Base-by-base conservation (phyloP, 2,888 invertebrate species). In the Diplazon laetatorius region DNA sequence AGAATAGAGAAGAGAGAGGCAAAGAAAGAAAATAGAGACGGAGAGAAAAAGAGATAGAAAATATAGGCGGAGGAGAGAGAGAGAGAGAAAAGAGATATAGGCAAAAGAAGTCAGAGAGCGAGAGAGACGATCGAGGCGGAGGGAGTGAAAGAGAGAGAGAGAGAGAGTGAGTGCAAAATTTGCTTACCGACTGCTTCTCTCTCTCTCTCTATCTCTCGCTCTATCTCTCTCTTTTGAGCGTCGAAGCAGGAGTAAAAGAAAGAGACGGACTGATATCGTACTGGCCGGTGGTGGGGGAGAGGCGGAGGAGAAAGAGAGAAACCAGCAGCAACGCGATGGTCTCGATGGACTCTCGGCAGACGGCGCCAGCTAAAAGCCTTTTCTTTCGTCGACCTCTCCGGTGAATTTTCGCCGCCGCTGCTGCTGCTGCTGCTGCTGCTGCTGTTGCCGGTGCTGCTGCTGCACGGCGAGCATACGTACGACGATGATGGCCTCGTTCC, bases 201-300 rank as follows among this genome's bases (percentile, higher is more conserved):
- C 2, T 44, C n/a, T n/a, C n/a, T n/a, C n/a, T n/a, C n/a, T n/a
- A n/a, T n/a, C n/a, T n/a, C n/a, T n/a, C n/a, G n/a, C n/a, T n/a
- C n/a, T n/a, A n/a, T n/a, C n/a, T n/a, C n/a, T n/a, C n/a, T n/a
- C n/a, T n/a, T n/a, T n/a, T 60, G 66, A 62, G 68, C 44, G 66
- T 74, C 42, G 77, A 65, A 82, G 72, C 68, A 65, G 60, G 72
- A 75, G 75, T 70, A 60, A 76, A 78, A 77, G 65, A 76, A 78
- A 77, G 82, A 78, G 85, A 84, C 81, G 80, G 83, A 37, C 71
- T 20, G 46, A 48, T 35, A 55, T 30, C 35, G 76, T 80, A 79
- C 74, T 76, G 75, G 57, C 52, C 60, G 77, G 70, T 55, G 44
- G 63, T 55, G 57, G 18, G 48, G 73, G 44, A 22, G 44, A 63